Conservation (phyloP, 1,140 invertebrate genomes). For the Zaprionus ghesquierei region DNA sequence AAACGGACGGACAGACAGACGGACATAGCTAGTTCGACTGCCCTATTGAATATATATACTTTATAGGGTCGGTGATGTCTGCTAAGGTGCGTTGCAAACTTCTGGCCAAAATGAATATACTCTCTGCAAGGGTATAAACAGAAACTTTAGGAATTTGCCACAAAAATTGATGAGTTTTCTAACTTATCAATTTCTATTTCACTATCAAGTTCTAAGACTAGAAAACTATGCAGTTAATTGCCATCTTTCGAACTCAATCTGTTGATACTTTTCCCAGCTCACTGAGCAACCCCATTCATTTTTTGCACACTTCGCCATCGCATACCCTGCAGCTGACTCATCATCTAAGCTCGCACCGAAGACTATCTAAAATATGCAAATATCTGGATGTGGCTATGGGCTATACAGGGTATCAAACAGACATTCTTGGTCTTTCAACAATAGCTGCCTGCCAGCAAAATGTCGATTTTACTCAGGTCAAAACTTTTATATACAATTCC, state of each 20-base stretch:
- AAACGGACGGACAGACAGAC: no score
- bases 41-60: no score
- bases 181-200: no score
- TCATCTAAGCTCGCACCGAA: slow-evolving; percentile 12
- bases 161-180: no score
- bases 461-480: slow-evolving; percentile 66
- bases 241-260: background rate
- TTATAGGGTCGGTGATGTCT: no score
- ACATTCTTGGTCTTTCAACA: slow-evolving; percentile 33
- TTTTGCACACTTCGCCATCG: background rate
- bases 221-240: background rate
- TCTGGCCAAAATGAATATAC: no score
- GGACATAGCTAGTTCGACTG: no score
- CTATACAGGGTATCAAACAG: slow-evolving; percentile 42
- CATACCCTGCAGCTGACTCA: slow-evolving; percentile 5
- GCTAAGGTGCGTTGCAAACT: no score
- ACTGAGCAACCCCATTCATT: background rate
- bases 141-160: no score
- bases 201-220: background rate
- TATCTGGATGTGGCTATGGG: slow-evolving; percentile 33
- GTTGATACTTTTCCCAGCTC: background rate
- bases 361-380: slow-evolving; percentile 40
- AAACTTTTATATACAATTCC: slow-evolving; percentile 43
- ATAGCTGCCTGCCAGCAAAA: slow-evolving; percentile 49
- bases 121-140: no score